These are phyloP conservation scores for Microvelia longipes DNA, from an alignment of 1,140 invertebrate species.

Conservation along the genomic window DNA sequence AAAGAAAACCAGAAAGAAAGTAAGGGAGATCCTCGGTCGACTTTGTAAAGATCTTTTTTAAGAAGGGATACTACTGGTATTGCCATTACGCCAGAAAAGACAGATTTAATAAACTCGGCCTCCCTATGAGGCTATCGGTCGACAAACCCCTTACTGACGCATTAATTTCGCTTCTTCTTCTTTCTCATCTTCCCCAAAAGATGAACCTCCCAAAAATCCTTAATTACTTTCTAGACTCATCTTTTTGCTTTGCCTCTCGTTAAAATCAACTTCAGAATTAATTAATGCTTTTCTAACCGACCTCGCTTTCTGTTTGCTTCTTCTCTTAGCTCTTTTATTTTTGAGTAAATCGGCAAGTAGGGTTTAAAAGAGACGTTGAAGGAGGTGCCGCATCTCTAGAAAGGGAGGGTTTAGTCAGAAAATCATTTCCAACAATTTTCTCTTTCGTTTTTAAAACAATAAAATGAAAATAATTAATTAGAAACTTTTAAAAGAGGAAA, in stretches of 20 bases:
- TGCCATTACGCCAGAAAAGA: not conserved
- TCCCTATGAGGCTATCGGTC: not conserved
- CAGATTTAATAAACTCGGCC: not conserved
- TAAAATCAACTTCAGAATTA: not conserved
- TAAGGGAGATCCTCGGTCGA: not conserved
- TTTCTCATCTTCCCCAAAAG: not conserved
- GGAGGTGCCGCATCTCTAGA: too few species aligned
- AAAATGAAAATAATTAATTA: too few species aligned
- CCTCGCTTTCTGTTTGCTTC: not conserved
- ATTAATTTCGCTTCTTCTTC: not conserved
- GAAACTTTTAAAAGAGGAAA: too few species aligned
- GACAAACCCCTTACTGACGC: not conserved
- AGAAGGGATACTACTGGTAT: not conserved
- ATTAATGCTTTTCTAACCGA: not conserved
- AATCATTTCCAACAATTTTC: too few species aligned
- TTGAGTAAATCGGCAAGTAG: not conserved
- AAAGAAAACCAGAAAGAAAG: too few species aligned
- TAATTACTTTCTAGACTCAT: not conserved
- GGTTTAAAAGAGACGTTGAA: not conserved
- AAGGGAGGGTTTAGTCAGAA: too few species aligned
- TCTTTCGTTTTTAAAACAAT: too few species aligned
- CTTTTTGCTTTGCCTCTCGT: not conserved
- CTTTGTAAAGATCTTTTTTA: not conserved
- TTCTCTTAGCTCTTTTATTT: not conserved
- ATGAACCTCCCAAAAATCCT: not conserved